Conservation (phyloP, 2,113 vertebrate genomes). For the Chionodraco myersi region DNA sequence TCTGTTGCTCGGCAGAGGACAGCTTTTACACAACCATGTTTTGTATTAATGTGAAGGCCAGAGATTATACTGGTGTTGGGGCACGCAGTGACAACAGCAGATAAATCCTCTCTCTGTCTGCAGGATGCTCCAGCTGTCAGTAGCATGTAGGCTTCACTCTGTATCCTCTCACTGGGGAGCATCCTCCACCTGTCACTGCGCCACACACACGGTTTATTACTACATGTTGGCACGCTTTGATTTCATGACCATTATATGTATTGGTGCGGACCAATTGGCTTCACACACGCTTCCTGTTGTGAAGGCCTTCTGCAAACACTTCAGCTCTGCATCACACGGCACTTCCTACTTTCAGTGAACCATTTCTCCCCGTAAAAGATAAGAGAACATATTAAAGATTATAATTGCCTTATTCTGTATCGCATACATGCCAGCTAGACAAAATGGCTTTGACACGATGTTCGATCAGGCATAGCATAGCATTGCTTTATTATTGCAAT, state of each 20-base stretch:
- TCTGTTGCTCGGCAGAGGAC: background rate
- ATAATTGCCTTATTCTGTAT: background rate
- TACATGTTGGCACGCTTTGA: no score
- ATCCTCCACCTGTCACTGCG: background rate
- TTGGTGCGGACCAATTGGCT: background rate
- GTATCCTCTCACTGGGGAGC: conserved; percentile 8
- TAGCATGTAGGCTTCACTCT: background rate
- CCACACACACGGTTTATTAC: background rate
- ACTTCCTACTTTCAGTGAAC: background rate
- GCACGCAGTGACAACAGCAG: conserved; percentile 43
- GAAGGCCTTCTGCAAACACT: background rate
- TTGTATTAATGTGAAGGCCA: conserved; percentile 30
- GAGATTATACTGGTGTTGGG: conserved; percentile 1
- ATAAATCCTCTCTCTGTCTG: conserved; percentile 58
- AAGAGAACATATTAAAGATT: background rate
- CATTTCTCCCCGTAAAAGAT: background rate
- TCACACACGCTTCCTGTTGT: background rate
- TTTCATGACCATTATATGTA: background rate
- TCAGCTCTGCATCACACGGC: background rate
- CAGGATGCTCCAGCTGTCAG: conserved; percentile 46
- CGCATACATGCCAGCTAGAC: background rate
- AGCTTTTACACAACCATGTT: background rate
- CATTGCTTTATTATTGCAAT: no score
- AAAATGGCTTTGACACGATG: background rate
- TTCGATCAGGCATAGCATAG: background rate